Conservation (phyloP, 2,113 vertebrate genomes). For the Rutilus rutilus region DNA sequence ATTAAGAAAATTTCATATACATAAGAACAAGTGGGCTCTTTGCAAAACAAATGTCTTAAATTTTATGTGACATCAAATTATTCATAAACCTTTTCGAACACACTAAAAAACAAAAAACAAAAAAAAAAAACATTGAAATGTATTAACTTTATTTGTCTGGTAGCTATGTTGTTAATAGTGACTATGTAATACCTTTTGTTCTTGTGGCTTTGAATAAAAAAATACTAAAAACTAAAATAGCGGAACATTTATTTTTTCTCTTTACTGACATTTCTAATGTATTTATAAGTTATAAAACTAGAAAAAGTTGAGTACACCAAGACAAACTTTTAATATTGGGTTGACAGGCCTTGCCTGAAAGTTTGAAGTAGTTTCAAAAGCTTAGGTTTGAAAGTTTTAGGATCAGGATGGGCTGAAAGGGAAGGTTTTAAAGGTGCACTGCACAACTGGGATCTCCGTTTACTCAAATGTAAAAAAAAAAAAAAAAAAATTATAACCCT, state of each 20-base stretch:
- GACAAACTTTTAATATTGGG: neutral
- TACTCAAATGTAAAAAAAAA: neutral
- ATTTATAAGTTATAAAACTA: neutral
- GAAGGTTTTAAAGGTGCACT: neutral
- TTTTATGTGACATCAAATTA: neutral
- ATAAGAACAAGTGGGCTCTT: neutral
- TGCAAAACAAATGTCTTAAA: neutral
- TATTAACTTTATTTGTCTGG: neutral
- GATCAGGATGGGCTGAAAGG: neutral
- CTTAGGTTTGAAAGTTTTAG: neutral
- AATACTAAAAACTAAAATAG: neutral
- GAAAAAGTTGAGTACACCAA: neutral
- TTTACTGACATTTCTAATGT: neutral
- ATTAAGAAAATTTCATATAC: neutral
- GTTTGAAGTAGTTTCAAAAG: neutral
- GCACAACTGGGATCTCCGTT: neutral
- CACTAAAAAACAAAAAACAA: neutral
- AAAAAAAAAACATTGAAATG: neutral
- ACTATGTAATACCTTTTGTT: neutral
- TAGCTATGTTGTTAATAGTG: neutral
- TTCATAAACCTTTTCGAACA: neutral
- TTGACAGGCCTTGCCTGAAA: conserved; percentile 9
- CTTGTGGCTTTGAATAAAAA: neutral
- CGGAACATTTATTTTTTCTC: neutral
- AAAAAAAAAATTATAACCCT: neutral